A percentile compares a stretch with the other conserved stretches of the same genome.
These are phyloP conservation scores for Malurus alboscapulatus DNA, from an alignment of 2,113 vertebrate species.

Conservation along the genomic window DNA sequence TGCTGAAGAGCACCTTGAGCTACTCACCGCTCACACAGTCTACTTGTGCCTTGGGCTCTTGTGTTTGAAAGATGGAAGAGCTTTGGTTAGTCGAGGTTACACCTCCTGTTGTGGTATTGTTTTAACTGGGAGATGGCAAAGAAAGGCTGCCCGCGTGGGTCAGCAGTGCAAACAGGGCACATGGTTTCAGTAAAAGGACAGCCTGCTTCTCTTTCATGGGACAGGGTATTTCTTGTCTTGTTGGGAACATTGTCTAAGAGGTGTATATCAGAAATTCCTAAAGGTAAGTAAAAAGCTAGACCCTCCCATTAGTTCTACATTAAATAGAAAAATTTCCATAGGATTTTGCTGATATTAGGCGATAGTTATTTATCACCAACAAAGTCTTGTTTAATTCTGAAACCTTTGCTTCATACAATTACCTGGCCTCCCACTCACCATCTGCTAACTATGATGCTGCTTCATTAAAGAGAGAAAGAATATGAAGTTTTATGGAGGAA, in stretches of 20 bases:
- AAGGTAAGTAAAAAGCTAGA: not conserved
- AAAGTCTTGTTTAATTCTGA: not conserved
- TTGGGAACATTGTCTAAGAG: not conserved
- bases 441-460: not conserved
- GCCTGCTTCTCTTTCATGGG: not conserved
- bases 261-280: not conserved
- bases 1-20: not conserved
- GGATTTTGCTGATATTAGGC: not conserved
- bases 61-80: not conserved
- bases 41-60: accelerated
- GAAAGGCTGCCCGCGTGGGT: not conserved
- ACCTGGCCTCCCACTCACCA: not conserved
- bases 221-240: not conserved
- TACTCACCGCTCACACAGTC: not conserved
- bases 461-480: not conserved
- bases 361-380: not conserved
- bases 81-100: not conserved
- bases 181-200: not conserved
- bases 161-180: not conserved
- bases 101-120: not conserved
- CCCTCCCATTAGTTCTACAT: not conserved
- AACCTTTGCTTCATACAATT: not conserved
- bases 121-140: not conserved
- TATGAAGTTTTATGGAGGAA: not conserved
- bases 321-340: not conserved